A percentile compares a stretch with the other conserved stretches of the same genome.
Conservation (phyloP, 2,113 vertebrate genomes). For the Heptranchias perlo region DNA sequence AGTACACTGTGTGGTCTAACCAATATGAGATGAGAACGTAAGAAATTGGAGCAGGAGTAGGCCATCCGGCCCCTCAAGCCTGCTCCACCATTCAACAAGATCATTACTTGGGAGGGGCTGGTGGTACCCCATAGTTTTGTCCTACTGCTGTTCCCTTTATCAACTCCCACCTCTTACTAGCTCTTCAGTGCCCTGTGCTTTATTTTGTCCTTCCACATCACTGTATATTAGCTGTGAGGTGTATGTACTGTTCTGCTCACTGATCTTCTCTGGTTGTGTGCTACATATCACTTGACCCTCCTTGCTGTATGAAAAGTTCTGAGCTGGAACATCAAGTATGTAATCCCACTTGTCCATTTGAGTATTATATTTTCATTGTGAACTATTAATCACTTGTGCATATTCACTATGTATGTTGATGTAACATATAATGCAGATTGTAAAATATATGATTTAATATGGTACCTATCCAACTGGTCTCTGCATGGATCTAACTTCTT, state of each 20-base stretch:
- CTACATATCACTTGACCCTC: neutral
- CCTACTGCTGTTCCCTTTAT: no score
- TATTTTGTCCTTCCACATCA: neutral
- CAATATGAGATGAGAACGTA: no score
- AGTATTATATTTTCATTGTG: neutral
- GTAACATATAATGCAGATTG: neutral
- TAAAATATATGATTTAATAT: neutral
- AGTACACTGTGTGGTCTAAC: no score
- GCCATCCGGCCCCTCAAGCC: no score
- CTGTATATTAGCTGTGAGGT: neutral
- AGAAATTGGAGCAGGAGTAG: no score
- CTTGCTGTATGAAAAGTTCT: neutral
- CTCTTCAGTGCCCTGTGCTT: neutral
- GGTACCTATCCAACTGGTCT: neutral
- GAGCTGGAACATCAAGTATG: neutral
- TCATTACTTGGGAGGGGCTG: neutral
- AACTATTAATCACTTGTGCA: neutral
- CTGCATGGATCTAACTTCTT: neutral
- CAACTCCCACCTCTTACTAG: neutral
- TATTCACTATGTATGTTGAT: neutral
- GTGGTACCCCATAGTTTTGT: no score
- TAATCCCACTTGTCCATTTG: neutral
- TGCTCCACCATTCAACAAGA: no score
- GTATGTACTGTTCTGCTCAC: neutral
- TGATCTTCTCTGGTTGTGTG: neutral